Percentiles rank a stretch among this genome's conserved stretches.
Evolutionary conservation across 2,113 vertebrate genomes (phyloP).

Genomic region (Pseudolaguvia tuberculata): DNA sequence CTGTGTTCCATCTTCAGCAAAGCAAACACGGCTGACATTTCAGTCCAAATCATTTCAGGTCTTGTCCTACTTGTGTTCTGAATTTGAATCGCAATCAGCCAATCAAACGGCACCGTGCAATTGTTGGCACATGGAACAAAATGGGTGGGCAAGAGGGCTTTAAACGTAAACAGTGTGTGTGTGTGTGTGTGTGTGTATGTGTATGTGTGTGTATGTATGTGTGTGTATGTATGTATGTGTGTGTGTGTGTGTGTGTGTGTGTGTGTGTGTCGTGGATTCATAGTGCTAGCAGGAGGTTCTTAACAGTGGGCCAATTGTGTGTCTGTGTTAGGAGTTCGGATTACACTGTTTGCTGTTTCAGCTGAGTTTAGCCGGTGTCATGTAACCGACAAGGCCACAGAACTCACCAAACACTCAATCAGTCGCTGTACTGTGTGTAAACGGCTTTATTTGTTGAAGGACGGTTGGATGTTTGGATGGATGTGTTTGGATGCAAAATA

Average conservation of each 20-base stretch:
- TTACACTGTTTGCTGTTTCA: conserved; percentile 36
- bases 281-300: conserved; percentile 37
- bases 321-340: conserved; percentile 32
- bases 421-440: background rate
- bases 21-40: conserved; percentile 52
- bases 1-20: conserved; percentile 36
- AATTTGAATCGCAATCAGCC: conserved; percentile 55
- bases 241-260: too few relatives aligned
- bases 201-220: too few relatives aligned
- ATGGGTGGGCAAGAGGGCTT: conserved; percentile 7
- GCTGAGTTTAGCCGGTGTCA: conserved; percentile 24
- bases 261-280: conserved; percentile 33
- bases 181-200: too few relatives aligned
- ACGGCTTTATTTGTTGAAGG: conserved; percentile 7
- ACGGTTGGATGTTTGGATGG: too few relatives aligned
- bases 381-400: background rate
- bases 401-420: background rate
- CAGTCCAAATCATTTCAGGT: conserved; percentile 19
- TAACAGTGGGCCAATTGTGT: conserved; percentile 47
- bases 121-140: conserved; percentile 6
- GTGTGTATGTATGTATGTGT: too few relatives aligned
- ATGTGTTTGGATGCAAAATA: too few relatives aligned
- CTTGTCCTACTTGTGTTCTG: conserved; percentile 32
- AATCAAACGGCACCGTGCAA: conserved; percentile 37
- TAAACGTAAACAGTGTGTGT: conserved; percentile 30